phyloP scores from a whole-genome alignment of 1,140 invertebrate species.

The Habropoda laboriosa region DNA sequence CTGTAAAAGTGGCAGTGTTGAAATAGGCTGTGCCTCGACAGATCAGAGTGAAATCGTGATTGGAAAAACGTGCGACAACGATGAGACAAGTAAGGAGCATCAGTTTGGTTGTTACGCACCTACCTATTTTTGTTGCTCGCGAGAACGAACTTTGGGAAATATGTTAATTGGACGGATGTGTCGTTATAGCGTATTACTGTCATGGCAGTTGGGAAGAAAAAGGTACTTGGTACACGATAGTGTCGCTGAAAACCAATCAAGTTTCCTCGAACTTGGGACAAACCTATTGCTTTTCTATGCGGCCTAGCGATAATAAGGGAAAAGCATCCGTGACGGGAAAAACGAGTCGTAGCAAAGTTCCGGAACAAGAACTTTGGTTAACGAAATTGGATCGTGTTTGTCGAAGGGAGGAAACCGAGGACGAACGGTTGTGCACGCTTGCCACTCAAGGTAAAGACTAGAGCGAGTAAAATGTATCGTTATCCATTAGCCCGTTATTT shows the following conservation, averaged over 20 bases:
- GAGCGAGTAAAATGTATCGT: too few species aligned
- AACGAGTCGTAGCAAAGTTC: slow-evolving; percentile 59
- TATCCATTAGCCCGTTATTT: background rate
- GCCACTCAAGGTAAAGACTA: slow-evolving; percentile 78
- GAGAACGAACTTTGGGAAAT: too few species aligned
- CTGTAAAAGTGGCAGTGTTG: slow-evolving; percentile 74
- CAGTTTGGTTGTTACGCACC: background rate
- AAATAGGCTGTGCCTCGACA: slow-evolving; percentile 76
- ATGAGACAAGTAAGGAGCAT: slow-evolving; percentile 70
- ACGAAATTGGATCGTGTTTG: slow-evolving; percentile 72
- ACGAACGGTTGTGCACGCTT: slow-evolving; percentile 76
- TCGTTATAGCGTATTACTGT: slow-evolving; percentile 82
- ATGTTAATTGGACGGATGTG: too few species aligned
- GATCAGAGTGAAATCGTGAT: slow-evolving; percentile 78
- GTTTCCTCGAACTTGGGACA: slow-evolving; percentile 62
- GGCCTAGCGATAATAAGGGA: slow-evolving; percentile 52
- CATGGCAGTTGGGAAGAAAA: slow-evolving; percentile 85
- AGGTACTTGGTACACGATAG: slow-evolving; percentile 83
- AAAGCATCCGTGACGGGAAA: slow-evolving; percentile 58
- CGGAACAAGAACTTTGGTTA: slow-evolving; percentile 73
- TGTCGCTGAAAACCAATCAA: slow-evolving; percentile 80
- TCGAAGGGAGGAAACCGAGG: slow-evolving; percentile 64
- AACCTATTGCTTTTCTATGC: slow-evolving; percentile 78
- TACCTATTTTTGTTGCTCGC: too few species aligned
- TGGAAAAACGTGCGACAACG: slow-evolving; percentile 73